Evolutionary conservation across 2,113 vertebrate species (phyloP), one percentile per base, ranked within the genome.

Genomic region (Puntigrus tetrazona): DNA sequence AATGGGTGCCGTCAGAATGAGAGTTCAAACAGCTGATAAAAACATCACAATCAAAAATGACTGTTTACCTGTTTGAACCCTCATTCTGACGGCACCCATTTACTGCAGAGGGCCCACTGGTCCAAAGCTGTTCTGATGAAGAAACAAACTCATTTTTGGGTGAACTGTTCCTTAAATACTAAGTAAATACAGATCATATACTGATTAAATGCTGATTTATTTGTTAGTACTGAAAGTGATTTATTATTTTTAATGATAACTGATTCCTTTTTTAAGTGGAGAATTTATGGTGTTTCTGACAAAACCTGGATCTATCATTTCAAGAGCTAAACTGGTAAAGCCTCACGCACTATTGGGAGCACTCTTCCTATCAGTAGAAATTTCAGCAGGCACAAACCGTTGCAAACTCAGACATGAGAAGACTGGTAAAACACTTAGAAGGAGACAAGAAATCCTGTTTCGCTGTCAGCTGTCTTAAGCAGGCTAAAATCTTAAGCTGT

Each of bases 401-500:
- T 61, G 6, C 22, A 74, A 75, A 59, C 25, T 65, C 85, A 69
- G 63, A 75, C 14, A 55, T 22, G 69, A 83, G 36, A 80, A 69
- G 78, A 83, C 70, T 47, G 47, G n/a, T 52, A 80, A 75, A 84
- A 55, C 59, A 55, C 81, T 36, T 84, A 57, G 55, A 83, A 61
- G 74, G 27, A 84, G 29, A 79, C 55, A 52, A 52, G 36, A 47
- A 52, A 55, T 29, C 27, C 29, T 70, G 36, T 55, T 82, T 76
- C 82, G 36, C 34, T 77, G 61, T 78, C 70, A 81, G 69, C 25
- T 61, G 70, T 50, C 36, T 87, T 55, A 84, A 84, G 57, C 69
- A 76, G 57, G 22, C 69, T 34, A 67, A 78, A 81, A 87, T 87
- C 77, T 34, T 55, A 75, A 84, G 77, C 69, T 76, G 27, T 81